A percentile compares a stretch with the other conserved stretches of the same genome.
These are phyloP conservation scores for Apostichopus japonicus DNA, from an alignment of 35 echinoderm and acorn worm species.

Conservation along the genomic window DNA sequence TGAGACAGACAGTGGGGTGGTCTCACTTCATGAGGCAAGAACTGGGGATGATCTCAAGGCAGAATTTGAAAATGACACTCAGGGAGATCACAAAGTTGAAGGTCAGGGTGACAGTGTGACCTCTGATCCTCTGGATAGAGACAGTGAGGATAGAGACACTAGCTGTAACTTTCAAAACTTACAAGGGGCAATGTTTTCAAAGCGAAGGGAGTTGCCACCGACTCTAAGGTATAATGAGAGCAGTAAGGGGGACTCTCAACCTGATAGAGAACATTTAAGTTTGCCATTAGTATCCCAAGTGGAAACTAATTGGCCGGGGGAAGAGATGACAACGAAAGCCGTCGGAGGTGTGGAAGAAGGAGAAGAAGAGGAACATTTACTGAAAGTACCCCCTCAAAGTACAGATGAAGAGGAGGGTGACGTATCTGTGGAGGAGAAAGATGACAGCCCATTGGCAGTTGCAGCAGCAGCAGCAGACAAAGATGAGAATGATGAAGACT, in stretches of 20 bases:
- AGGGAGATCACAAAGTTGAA: neutral
- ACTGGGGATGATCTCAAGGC: conserved; percentile 65
- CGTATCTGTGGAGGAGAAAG: neutral
- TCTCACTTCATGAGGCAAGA: conserved; percentile 79
- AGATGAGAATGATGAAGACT: conserved; percentile 24
- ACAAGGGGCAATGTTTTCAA: neutral
- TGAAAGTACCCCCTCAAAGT: neutral
- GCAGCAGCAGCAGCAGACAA: neutral
- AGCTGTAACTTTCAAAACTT: conserved; percentile 24
- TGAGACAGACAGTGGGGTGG: conserved; percentile 91
- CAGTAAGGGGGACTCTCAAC: neutral
- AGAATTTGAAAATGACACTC: conserved; percentile 45
- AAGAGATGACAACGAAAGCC: neutral
- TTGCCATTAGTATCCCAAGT: conserved; percentile 36
- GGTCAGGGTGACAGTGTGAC: conserved; percentile 7
- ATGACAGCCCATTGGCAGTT: neutral
- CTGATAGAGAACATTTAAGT: conserved; percentile 48
- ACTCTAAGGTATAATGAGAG: neutral
- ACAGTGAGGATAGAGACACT: neutral
- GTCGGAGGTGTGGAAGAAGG: neutral
- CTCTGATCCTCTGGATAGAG: conserved; percentile 20
- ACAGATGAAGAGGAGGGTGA: neutral
- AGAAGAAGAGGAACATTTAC: neutral
- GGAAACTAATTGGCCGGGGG: conserved; percentile 9
- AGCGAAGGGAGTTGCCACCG: conserved; percentile 24